A percentile compares a stretch with the other conserved stretches of the same genome.
Evolutionary conservation across 1,140 invertebrate species (phyloP).

Genomic region (Euborellia annulipes): DNA sequence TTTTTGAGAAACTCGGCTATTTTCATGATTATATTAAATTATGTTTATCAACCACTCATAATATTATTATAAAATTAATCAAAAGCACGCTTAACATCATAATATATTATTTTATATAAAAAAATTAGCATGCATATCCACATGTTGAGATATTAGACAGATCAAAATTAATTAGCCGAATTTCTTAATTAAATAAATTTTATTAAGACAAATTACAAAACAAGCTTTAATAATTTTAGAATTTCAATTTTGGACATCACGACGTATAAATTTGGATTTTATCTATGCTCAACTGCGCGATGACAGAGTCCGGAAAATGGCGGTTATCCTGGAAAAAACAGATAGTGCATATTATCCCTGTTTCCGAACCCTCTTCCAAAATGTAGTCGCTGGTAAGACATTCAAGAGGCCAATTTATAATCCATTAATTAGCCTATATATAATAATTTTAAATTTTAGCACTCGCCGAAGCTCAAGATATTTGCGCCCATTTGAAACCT

Average conservation of each 20-base stretch:
- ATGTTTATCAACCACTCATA: too few species aligned
- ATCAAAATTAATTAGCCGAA: too few species aligned
- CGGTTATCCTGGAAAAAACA: constrained; percentile 72
- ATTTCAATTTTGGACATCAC: constrained; percentile 62
- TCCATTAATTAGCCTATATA: too few species aligned
- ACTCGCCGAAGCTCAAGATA: constrained; percentile 78
- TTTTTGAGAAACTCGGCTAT: too few species aligned
- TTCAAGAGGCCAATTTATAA: background rate
- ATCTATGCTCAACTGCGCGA: constrained; percentile 78
- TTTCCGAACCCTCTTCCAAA: constrained; percentile 68
- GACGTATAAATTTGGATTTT: constrained; percentile 59
- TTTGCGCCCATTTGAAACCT: constrained; percentile 71
- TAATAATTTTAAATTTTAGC: constrained; percentile 38
- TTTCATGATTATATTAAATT: too few species aligned
- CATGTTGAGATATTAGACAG: too few species aligned
- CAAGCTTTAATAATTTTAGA: constrained; percentile 35
- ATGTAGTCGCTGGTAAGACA: constrained; percentile 51
- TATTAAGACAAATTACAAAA: too few species aligned
- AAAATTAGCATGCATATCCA: too few species aligned
- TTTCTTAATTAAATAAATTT: too few species aligned
- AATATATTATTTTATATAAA: too few species aligned
- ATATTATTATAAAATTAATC: too few species aligned
- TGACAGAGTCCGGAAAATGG: constrained; percentile 76
- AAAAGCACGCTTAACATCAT: too few species aligned
- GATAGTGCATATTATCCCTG: constrained; percentile 86